phyloP scores from a whole-genome alignment of 2,113 vertebrate species.

The Hystrix cristata region DNA sequence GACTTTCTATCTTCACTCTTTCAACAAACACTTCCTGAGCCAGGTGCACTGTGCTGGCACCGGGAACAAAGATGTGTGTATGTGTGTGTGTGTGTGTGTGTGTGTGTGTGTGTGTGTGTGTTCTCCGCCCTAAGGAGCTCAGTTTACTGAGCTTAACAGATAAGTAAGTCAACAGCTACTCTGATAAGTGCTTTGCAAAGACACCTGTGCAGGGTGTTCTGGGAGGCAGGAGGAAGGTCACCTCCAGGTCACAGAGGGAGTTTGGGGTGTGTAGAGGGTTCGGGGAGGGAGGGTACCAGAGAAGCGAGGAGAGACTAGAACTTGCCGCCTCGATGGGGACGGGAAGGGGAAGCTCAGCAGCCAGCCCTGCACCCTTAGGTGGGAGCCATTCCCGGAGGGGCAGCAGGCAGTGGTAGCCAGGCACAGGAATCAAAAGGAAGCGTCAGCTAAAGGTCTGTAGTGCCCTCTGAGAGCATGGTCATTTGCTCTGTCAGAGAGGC shows the following conservation, averaged over 20 bases:
- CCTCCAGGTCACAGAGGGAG: slow-evolving; percentile 38
- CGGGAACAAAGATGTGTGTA: background rate
- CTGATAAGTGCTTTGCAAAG: slow-evolving; percentile 9
- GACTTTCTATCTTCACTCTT: slow-evolving; percentile 48
- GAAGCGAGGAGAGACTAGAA: background rate
- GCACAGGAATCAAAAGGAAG: background rate
- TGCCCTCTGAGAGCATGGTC: background rate
- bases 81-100: background rate
- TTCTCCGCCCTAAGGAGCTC: slow-evolving; percentile 43
- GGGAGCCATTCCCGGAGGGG: background rate
- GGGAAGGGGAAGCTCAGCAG: background rate
- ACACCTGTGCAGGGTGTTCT: slow-evolving; percentile 50
- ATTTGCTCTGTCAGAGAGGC: background rate
- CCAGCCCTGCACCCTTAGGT: background rate
- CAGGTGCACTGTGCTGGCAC: slow-evolving; percentile 51
- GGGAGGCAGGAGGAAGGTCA: slow-evolving; percentile 67
- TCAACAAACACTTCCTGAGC: slow-evolving; percentile 73
- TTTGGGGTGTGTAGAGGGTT: background rate
- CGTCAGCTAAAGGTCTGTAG: background rate
- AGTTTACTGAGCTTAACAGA: slow-evolving; percentile 41
- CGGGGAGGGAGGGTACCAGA: background rate
- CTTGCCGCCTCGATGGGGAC: background rate
- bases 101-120: background rate
- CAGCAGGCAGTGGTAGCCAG: background rate
- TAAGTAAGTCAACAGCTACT: slow-evolving; percentile 66